A percentile compares a stretch with the other conserved stretches of the same genome.
These are phyloP conservation scores for Musca domestica DNA, from an alignment of 1,140 invertebrate genomes.

Conservation along the genomic window DNA sequence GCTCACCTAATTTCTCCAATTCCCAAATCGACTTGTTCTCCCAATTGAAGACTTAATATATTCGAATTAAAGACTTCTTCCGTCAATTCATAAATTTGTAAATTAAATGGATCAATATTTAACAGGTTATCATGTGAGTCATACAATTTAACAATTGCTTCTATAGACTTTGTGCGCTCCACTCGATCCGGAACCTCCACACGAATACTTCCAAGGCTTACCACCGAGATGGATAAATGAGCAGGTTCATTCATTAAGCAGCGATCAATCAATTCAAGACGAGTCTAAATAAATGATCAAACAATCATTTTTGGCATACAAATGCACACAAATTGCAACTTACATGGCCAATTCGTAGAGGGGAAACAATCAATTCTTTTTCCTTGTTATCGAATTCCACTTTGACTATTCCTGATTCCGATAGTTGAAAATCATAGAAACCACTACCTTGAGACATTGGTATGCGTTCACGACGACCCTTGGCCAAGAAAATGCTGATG, in stretches of 20 bases:
- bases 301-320: background rate
- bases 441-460: slow-evolving; percentile 72
- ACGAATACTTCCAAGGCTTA: slow-evolving; percentile 67
- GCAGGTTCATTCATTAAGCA: slow-evolving; percentile 65
- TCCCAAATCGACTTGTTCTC: slow-evolving; percentile 44
- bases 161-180: slow-evolving; percentile 62
- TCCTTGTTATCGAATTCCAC: slow-evolving; percentile 63
- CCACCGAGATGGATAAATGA: slow-evolving; percentile 60
- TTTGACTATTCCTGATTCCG: slow-evolving; percentile 61
- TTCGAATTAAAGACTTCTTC: slow-evolving; percentile 48
- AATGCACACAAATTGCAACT: slow-evolving; percentile 7
- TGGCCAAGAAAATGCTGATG: slow-evolving; percentile 64
- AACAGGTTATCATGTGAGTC: slow-evolving; percentile 63
- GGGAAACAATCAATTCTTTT: slow-evolving; percentile 63
- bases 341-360: slow-evolving; percentile 65
- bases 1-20: slow-evolving; percentile 40
- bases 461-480: slow-evolving; percentile 59
- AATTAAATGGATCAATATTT: slow-evolving; percentile 55
- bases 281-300: slow-evolving; percentile 29
- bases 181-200: slow-evolving; percentile 70
- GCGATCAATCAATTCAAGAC: slow-evolving; percentile 67
- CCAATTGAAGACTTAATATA: slow-evolving; percentile 52
- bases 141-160: slow-evolving; percentile 59
- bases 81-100: slow-evolving; percentile 56
- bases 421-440: slow-evolving; percentile 67